A percentile compares a stretch with the other conserved stretches of the same genome.
Evolutionary conservation across 2,797 vertebrate species (phyloP).

Genomic region (Paratrypauchen microcephalus): DNA sequence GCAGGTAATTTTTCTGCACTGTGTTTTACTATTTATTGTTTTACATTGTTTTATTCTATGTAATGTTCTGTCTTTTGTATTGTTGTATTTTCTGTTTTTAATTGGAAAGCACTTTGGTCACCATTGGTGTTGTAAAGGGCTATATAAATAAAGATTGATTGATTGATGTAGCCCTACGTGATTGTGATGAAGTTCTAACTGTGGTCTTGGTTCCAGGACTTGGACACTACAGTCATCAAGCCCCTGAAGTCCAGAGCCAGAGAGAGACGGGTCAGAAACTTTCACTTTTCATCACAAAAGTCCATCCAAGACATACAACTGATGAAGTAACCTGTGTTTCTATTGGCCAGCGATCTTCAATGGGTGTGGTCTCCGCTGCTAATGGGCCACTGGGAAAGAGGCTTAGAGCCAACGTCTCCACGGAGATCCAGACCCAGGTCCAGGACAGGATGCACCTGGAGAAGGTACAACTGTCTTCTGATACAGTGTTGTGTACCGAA

Average conservation of each 20-base stretch:
- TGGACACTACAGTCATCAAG: constrained; percentile 66
- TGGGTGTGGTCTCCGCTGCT: not conserved
- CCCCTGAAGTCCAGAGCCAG: constrained; percentile 77
- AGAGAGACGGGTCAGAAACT: constrained; percentile 75
- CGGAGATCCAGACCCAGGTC: constrained; percentile 48
- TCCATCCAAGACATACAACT: not conserved
- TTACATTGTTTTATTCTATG: too few relatives aligned
- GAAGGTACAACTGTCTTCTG: constrained; percentile 57
- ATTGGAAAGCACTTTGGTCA: too few relatives aligned
- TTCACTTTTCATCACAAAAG: not conserved
- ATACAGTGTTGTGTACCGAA: not conserved
- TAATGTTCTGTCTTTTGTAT: too few relatives aligned
- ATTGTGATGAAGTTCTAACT: not conserved
- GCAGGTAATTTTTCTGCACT: too few relatives aligned
- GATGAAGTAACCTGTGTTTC: constrained; percentile 3
- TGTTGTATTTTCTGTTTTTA: too few relatives aligned
- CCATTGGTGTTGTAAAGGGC: too few relatives aligned
- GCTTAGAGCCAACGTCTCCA: not conserved
- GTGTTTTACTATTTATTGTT: too few relatives aligned
- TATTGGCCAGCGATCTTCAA: constrained; percentile 7
- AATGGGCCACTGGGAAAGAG: constrained; percentile 63
- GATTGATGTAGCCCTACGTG: too few relatives aligned
- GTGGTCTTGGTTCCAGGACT: constrained; percentile 67
- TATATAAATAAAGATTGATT: too few relatives aligned
- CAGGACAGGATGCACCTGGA: constrained; percentile 54